Evolutionary conservation across 2,888 invertebrate species (phyloP), one percentile per base, ranked within the genome.

Genomic region (Panzeria rudis): DNA sequence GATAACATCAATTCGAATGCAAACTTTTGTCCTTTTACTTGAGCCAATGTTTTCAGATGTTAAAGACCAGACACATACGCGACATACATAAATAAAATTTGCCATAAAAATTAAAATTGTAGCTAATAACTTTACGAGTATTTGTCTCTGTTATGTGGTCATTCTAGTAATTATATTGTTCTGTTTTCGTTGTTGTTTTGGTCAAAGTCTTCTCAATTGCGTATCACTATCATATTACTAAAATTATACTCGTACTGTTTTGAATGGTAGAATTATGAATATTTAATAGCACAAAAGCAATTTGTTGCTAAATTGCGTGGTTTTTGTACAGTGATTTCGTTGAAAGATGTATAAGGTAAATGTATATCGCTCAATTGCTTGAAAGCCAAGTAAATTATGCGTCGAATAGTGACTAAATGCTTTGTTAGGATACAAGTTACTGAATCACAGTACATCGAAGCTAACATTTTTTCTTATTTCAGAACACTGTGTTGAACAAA

Each of bases 241-340:
- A 62, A 75, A 54, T 38, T 69, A 7, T 25, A 50, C 0, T 38
- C 11, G 20, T 29, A 32, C 54, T 54, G 11, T 32, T n/a, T 64
- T 20, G 11, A 25, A 56, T 64, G 52, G 44, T 20, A 11, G 52
- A 8, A 11, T 62, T n/a, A 69, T 56, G 69, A 23, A 75, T 20
- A 75, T 68, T 50, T 56, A 75, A 75, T 69, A 52, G 2, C 29
- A 81, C 20, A 81, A 76, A 66, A 56, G 47, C 20, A 47, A 66
- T 72, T 56, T 73, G 23, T 13, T 9, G 54, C 29, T 6, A 0
- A 29, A 15, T 29, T 23, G 29, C 29, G 9, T 50, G 35, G 35
- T 32, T 3, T n/a, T 9, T 17, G 5, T 35, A 59, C 59, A 17
- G 59, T 59, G 20, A 8, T 17, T 17, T 20, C 7, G n/a, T 32